These are phyloP conservation scores for Cydia strobilella DNA, from an alignment of 1,140 invertebrate genomes.

Conservation along the genomic window DNA sequence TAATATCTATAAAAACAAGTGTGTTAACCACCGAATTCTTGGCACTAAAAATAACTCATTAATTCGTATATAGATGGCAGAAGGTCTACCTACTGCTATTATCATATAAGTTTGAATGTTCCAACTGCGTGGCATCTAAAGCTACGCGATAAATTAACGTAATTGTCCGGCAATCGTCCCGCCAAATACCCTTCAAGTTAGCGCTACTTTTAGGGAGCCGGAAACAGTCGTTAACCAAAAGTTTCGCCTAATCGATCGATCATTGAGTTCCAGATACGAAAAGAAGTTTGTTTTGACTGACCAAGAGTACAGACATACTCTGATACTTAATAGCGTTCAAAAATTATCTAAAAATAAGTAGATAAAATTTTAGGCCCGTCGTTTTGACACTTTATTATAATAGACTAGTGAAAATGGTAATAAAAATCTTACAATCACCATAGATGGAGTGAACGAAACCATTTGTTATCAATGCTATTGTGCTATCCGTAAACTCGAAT, in stretches of 20 bases:
- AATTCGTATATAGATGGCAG: not conserved
- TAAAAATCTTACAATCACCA: too few relatives aligned
- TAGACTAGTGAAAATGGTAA: too few relatives aligned
- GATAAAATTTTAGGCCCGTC: too few relatives aligned
- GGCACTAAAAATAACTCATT: not conserved
- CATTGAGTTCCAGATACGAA: not conserved
- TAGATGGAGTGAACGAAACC: not conserved
- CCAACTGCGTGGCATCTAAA: not conserved
- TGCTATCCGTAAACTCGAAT: not conserved
- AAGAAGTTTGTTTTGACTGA: too few relatives aligned
- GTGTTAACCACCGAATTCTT: not conserved
- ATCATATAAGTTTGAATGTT: not conserved
- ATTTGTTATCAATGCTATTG: not conserved
- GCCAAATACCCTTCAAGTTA: not conserved
- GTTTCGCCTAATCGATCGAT: not conserved
- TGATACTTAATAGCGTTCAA: not conserved
- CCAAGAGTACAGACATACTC: not conserved
- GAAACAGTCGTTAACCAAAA: constrained; percentile 1
- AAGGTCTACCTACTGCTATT: not conserved
- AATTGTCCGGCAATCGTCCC: not conserved
- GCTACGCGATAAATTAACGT: not conserved
- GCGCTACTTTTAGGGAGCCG: not conserved
- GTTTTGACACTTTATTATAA: too few relatives aligned
- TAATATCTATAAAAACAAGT: too few relatives aligned
- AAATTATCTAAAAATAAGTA: too few relatives aligned